Evolutionary conservation across 2,888 invertebrate genomes (phyloP).

Genomic region (Sinopyrophorus schimmeli): DNA sequence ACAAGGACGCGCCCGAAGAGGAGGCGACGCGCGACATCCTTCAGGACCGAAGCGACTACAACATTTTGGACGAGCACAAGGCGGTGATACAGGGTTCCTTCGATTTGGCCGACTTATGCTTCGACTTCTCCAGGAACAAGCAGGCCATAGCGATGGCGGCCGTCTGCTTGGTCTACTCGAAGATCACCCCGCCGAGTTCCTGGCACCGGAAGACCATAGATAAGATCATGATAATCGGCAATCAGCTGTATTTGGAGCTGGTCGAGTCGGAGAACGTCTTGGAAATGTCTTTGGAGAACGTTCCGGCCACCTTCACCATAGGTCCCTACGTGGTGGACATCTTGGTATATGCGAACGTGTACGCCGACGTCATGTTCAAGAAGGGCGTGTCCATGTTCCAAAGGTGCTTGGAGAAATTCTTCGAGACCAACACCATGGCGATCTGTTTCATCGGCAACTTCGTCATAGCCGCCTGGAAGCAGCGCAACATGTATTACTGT

Average conservation of each 20-base stretch:
- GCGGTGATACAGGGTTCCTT: slow-evolving; percentile 63
- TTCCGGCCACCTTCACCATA: slow-evolving; percentile 61
- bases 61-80: slow-evolving; percentile 60
- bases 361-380: slow-evolving; percentile 54
- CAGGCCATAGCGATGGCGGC: slow-evolving; percentile 65
- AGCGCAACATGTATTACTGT: slow-evolving; percentile 65
- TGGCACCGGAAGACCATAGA: slow-evolving; percentile 64
- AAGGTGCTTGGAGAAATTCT: slow-evolving; percentile 59
- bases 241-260: slow-evolving; percentile 62
- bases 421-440: slow-evolving; percentile 55
- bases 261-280: slow-evolving; percentile 56
- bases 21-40: slow-evolving; percentile 59
- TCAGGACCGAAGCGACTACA: slow-evolving; percentile 61
- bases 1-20: slow-evolving; percentile 51
- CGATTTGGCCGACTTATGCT: slow-evolving; percentile 63
- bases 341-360: slow-evolving; percentile 61
- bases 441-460: slow-evolving; percentile 65
- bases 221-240: slow-evolving; percentile 62
- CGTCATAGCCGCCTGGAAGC: slow-evolving; percentile 65
- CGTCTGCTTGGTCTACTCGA: slow-evolving; percentile 65
- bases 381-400: slow-evolving; percentile 59
- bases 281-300: slow-evolving; percentile 59
- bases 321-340: slow-evolving; percentile 64
- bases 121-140: slow-evolving; percentile 62
- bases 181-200: slow-evolving; percentile 65